Evolutionary conservation across 2,113 vertebrate species (phyloP), one percentile per base, ranked within the genome.

Genomic region (Ciconia stormi): DNA sequence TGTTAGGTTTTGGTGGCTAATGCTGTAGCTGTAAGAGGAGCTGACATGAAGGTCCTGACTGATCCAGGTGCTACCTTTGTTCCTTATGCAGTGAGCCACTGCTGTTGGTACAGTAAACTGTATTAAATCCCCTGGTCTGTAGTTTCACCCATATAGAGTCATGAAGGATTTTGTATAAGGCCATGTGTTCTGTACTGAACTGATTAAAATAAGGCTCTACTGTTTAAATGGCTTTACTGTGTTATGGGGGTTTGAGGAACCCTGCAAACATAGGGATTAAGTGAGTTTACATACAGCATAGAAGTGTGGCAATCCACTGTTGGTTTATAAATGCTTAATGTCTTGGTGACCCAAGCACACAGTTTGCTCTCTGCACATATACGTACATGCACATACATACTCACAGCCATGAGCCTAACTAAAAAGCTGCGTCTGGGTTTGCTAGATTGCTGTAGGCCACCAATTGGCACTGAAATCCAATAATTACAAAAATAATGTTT

Each of bases 371-470:
- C 46, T 21, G 66, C 55, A 5, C 19, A 0, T 10, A 34, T 3
- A 2, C 1, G 1, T 40, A 3, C 0, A 0, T 4, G 17, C 46
- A 10, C 40, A 1, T 14, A 6, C 0, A 1, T 34, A 10, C 38
- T 18, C 6, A 0, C 4, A 44, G 49, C 82, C 25, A 3, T 27
- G 30, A 79, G 47, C 77, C 17, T 17, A 14, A 16, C 53, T 65
- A 2, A 44, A n/a, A 42, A 53, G 49, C 56, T 81, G 16, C 4
- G 2, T 3, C 0, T 30, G 87, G 36, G 18, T 42, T 72, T 63
- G 40, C 16, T 23, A 11, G 17, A 2, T 62, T 62, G 56, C 63
- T 74, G 8, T 15, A 53, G 67, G 76, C 30, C n/a, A 34, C 59
- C 23, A 7, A 0, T 2, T 58, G 66, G 18, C 67, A 34, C 58